phyloP scores from a whole-genome alignment of 2,888 invertebrate species.

The Gari tellinella region DNA sequence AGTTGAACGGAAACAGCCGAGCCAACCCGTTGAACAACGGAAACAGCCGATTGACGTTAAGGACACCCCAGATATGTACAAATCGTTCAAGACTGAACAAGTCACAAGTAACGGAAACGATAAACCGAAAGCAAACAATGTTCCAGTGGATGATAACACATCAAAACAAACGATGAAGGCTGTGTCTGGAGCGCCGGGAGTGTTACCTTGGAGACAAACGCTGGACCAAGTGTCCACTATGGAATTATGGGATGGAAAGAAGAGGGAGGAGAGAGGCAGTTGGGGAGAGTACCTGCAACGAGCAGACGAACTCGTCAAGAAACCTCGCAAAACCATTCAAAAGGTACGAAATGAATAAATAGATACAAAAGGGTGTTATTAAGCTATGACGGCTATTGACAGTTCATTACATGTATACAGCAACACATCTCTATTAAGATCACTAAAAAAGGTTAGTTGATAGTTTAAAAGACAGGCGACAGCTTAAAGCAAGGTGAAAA shows the following conservation, averaged over 20 bases:
- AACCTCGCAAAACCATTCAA: constrained; percentile 40
- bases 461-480: too few relatives aligned
- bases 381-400: too few relatives aligned
- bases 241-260: constrained; percentile 37
- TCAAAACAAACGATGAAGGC: not conserved
- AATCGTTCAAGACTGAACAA: not conserved
- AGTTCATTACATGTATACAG: too few relatives aligned
- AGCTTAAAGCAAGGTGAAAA: too few relatives aligned
- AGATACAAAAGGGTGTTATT: too few relatives aligned
- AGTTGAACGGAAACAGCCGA: too few relatives aligned
- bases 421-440: too few relatives aligned
- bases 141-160: not conserved
- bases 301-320: constrained; percentile 43
- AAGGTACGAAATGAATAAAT: constrained; percentile 37
- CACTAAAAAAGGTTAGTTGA: too few relatives aligned
- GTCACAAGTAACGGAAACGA: too few relatives aligned
- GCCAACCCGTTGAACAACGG: too few relatives aligned
- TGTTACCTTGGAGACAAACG: constrained; percentile 40
- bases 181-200: not conserved
- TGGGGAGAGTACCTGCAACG: constrained; percentile 35
- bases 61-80: constrained; percentile 1
- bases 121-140: not conserved
- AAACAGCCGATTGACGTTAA: not conserved
- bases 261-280: constrained; percentile 31
- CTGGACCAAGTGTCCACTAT: constrained; percentile 34